These are phyloP conservation scores for Pseudopipra pipra DNA, from an alignment of 2,113 vertebrate genomes.

Conservation along the genomic window DNA sequence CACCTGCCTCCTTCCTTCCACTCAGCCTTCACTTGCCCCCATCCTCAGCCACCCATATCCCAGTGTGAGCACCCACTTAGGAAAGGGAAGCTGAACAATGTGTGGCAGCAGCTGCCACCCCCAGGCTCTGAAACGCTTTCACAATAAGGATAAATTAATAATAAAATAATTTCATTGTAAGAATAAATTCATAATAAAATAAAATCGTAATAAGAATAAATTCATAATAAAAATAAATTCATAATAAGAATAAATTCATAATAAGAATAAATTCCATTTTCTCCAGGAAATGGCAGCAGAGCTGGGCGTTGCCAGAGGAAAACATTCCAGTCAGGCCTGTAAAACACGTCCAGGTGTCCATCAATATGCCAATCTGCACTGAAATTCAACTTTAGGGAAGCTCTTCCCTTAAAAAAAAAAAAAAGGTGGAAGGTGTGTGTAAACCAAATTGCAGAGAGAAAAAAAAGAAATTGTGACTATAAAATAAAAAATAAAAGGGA, in stretches of 20 bases:
- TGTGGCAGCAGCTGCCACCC: not conserved
- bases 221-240: not conserved
- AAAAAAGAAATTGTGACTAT: not conserved
- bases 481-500: not conserved
- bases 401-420: not conserved
- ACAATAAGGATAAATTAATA: not conserved
- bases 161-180: not conserved
- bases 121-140: not conserved
- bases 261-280: not conserved
- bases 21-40: too few relatives aligned
- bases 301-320: not conserved
- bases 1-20: too few relatives aligned
- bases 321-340: not conserved
- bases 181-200: not conserved
- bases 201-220: not conserved
- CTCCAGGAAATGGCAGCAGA: not conserved
- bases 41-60: not conserved
- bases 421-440: too few relatives aligned
- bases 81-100: not conserved
- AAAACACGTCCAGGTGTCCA: not conserved
- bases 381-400: not conserved
- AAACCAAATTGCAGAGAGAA: not conserved
- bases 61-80: not conserved
- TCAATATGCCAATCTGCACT: not conserved
- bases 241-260: not conserved